Conservation (phyloP, 2,797 vertebrate species). For the Austrolebias charrua region DNA sequence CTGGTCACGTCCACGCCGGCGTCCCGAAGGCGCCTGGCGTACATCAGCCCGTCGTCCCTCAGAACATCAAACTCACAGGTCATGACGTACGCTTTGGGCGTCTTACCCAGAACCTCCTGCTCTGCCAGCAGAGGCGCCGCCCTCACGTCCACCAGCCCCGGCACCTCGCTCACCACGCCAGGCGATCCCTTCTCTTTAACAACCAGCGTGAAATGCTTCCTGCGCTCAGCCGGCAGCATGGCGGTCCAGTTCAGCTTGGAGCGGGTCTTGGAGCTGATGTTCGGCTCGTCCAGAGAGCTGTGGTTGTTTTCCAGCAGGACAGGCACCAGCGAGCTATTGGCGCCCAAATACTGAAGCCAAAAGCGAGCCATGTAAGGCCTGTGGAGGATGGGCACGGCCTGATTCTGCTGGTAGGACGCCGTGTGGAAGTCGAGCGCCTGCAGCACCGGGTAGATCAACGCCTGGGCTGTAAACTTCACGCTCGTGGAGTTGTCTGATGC, state of each 20-base stretch:
- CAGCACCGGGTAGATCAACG: constrained; percentile 92
- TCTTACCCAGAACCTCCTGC: constrained; percentile 71
- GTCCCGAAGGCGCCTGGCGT: constrained; percentile 83
- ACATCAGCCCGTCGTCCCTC: constrained; percentile 94
- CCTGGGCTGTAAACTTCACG: constrained; percentile 86
- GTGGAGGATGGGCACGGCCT: constrained; percentile 85
- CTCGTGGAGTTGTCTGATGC: constrained; percentile 72
- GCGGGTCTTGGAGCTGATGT: constrained; percentile 53
- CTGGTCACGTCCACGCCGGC: constrained; percentile 86
- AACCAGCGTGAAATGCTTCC: constrained; percentile 83
- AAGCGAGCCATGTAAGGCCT: constrained; percentile 84
- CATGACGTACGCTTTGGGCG: constrained; percentile 89
- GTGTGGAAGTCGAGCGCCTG: constrained; percentile 95
- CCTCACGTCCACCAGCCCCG: constrained; percentile 83
- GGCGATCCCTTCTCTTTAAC: constrained; percentile 72
- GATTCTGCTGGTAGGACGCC: constrained; percentile 93
- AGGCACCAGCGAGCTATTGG: constrained; percentile 76
- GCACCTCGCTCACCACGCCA: constrained; percentile 76
- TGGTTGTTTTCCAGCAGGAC: constrained; percentile 90
- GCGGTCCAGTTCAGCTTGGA: constrained; percentile 86
- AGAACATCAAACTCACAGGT: constrained; percentile 95
- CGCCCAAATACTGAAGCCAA: constrained; percentile 92
- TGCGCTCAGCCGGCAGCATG: constrained; percentile 79
- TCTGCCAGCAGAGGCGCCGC: constrained; percentile 88
- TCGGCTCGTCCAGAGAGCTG: constrained; percentile 82